phyloP scores from a whole-genome alignment of 1,140 invertebrate genomes.

The Gonioctena quinquepunctata region DNA sequence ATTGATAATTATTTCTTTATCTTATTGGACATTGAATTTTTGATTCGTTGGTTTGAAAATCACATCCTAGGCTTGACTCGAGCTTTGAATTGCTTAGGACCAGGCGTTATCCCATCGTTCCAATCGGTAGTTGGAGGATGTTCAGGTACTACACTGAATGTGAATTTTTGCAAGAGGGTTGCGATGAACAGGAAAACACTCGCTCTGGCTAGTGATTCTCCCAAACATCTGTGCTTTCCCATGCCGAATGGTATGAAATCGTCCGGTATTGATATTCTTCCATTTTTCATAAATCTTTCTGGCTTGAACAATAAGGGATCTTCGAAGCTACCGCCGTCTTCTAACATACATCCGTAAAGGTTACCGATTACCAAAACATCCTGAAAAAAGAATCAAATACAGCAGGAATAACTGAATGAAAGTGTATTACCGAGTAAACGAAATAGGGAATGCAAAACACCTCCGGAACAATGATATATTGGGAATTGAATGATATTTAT shows the following conservation, averaged over 20 bases:
- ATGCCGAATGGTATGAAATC: constrained; percentile 78
- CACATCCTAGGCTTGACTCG: constrained; percentile 61
- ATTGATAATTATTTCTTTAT: too few relatives aligned
- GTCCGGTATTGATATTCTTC: constrained; percentile 69
- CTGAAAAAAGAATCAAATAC: too few relatives aligned
- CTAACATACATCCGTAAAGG: constrained; percentile 75
- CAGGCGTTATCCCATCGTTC: constrained; percentile 74
- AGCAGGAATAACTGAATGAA: background rate
- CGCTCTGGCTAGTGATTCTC: constrained; percentile 79
- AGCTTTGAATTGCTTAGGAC: constrained; percentile 71
- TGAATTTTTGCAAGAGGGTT: constrained; percentile 77
- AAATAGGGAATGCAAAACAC: background rate
- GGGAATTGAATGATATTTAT: too few relatives aligned
- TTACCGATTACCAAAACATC: constrained; percentile 85
- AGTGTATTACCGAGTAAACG: background rate
- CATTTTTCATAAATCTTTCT: constrained; percentile 74
- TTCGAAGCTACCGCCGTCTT: constrained; percentile 67
- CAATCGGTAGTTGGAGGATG: constrained; percentile 66
- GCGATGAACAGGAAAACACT: constrained; percentile 85
- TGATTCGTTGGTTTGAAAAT: too few relatives aligned
- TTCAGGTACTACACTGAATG: constrained; percentile 66
- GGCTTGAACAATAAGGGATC: constrained; percentile 77
- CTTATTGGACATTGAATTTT: too few relatives aligned
- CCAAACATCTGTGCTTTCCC: constrained; percentile 83
- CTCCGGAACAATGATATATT: too few relatives aligned